These are phyloP conservation scores for Corythaeola cristata DNA, from an alignment of 2,113 vertebrate genomes.

Conservation along the genomic window DNA sequence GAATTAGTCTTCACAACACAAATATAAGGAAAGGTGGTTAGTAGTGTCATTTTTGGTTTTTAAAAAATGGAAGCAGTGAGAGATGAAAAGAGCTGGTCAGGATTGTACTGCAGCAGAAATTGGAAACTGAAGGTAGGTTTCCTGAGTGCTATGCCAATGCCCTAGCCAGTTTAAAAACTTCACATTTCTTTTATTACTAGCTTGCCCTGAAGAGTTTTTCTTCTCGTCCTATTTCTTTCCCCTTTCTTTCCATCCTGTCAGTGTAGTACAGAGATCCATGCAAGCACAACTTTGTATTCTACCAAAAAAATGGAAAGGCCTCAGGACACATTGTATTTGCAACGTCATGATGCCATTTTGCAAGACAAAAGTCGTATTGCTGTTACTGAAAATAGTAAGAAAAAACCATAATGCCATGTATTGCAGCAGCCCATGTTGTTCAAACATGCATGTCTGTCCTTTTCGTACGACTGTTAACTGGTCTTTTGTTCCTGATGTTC, in stretches of 20 bases:
- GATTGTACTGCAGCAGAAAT: background rate
- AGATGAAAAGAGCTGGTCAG: background rate
- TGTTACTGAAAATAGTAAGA: background rate
- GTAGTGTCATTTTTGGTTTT: background rate
- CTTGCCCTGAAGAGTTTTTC: constrained; percentile 27
- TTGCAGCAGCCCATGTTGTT: background rate
- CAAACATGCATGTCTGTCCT: background rate
- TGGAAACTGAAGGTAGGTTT: background rate
- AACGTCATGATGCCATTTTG: background rate
- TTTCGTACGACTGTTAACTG: background rate
- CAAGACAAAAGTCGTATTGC: background rate
- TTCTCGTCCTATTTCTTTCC: background rate
- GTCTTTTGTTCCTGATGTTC: background rate
- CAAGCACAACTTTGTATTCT: background rate
- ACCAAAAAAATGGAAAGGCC: background rate
- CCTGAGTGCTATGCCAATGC: background rate
- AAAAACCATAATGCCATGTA: background rate
- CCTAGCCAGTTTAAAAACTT: background rate
- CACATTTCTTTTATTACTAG: background rate
- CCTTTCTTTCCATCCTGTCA: background rate
- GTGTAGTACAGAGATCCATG: background rate
- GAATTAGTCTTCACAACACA: constrained; percentile 23
- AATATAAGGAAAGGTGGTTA: constrained; percentile 5
- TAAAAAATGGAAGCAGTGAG: background rate
- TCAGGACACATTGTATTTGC: background rate